A percentile compares a stretch with the other conserved stretches of the same genome.
phyloP scores from a whole-genome alignment of 92 coral and sea anemone genomes.

The Zoanthus sansibaricus region DNA sequence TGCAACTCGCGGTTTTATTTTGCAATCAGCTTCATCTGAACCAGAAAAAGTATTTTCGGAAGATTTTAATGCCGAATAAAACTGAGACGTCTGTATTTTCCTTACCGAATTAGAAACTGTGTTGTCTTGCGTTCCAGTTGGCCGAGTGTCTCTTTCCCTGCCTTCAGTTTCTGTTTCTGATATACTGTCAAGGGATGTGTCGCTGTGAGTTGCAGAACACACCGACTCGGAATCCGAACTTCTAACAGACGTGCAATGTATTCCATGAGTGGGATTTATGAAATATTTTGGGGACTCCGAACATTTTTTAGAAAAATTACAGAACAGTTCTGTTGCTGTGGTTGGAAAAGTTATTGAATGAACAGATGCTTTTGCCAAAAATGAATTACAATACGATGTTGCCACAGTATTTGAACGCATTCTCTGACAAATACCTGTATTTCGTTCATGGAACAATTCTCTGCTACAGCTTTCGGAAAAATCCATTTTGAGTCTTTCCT shows the following conservation, averaged over 20 bases:
- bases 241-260: not conserved
- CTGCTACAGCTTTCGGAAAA: not conserved
- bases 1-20: not conserved
- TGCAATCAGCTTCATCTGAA: not conserved
- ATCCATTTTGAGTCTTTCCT: conserved; percentile 16
- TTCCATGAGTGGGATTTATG: conserved; percentile 10
- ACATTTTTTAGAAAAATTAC: not conserved
- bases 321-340: not conserved
- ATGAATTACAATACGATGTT: conserved; percentile 12
- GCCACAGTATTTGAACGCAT: not conserved
- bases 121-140: not conserved
- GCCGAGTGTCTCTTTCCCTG: not conserved
- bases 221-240: conserved; percentile 16
- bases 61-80: not conserved
- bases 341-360: conserved; percentile 7
- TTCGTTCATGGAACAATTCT: not conserved
- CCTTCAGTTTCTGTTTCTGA: not conserved
- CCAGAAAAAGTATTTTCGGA: not conserved
- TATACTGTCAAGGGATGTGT: conserved; percentile 21
- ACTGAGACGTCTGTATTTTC: not conserved
- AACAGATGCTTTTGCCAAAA: not conserved
- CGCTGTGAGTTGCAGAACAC: not conserved
- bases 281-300: conserved; percentile 19
- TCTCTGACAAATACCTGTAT: not conserved
- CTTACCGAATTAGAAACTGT: not conserved